Base-by-base conservation (phyloP, 2,797 vertebrate species). In the Acipenser oxyrinchus region DNA sequence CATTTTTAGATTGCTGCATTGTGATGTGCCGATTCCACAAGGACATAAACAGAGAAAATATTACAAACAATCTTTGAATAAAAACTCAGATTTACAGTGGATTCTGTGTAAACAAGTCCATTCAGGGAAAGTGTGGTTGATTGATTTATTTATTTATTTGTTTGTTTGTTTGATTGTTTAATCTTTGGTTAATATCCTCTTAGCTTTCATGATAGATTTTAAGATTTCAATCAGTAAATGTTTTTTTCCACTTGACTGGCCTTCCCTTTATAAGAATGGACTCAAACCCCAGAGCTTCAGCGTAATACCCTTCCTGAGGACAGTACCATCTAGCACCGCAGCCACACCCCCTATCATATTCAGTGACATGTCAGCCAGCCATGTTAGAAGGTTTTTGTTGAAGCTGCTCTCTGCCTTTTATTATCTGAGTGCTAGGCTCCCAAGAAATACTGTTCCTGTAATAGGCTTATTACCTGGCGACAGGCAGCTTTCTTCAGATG, bases 401-500 rank as follows among this genome's bases (percentile, higher is more conserved):
- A 48, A 62, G 60, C 7, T 48, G 60, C 37, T 62, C 37, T 62
- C 7, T 58, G 12, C 11, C 12, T 58, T n/a, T 58, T 58, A 58
- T 58, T 12, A 58, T 58, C 55, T 37, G 12, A 58, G 4, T 6
- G 55, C 55, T n/a, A 11, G 15, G 60, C 60, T 62, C 37, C 37
- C 18, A 18, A 62, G 15, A 6, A 62, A 62, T 23, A 62, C 60
- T 62, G 7, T 62, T 62, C 18, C 15, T 12, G 11, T 62, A 62
- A 62, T 62, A 62, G 60, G 60, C 60, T 62, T 62, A 62, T 62
- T 62, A 62, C 60, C 7, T 62, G 60, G 37, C 23, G 60, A 62
- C 60, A 62, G 60, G 60, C 60, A 62, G 60, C 60, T 62, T 62
- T 62, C 18, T 13, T 37, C 60, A 23, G 15, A 23, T 62, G 60